These are phyloP conservation scores for Hydrolagus affinis DNA, from an alignment of 2,113 vertebrate genomes.

Conservation along the genomic window DNA sequence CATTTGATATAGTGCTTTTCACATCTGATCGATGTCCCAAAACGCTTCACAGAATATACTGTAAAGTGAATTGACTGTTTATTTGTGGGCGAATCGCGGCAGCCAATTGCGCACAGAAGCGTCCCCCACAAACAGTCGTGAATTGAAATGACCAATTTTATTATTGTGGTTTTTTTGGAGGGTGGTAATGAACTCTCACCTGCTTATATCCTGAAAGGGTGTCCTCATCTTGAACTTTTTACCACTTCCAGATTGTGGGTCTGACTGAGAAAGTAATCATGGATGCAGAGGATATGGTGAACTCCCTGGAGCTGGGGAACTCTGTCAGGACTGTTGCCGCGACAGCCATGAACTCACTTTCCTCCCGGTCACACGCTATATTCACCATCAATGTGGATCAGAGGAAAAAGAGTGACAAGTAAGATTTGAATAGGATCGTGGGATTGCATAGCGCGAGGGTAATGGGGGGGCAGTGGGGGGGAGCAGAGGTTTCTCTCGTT, in stretches of 20 bases:
- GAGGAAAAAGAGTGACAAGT: slow-evolving; percentile 73
- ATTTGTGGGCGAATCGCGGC: too few species aligned
- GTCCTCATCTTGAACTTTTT: not conserved
- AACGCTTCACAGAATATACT: too few species aligned
- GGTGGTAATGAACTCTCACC: too few species aligned
- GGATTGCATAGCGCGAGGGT: not conserved
- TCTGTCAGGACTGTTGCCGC: slow-evolving; percentile 78
- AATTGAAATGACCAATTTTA: too few species aligned
- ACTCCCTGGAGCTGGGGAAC: slow-evolving; percentile 84
- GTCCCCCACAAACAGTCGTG: too few species aligned
- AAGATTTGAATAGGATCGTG: slow-evolving; percentile 41
- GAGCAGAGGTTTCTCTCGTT: too few species aligned
- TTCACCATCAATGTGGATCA: slow-evolving; percentile 88
- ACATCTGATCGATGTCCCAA: too few species aligned
- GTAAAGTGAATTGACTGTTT: too few species aligned
- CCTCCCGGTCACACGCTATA: slow-evolving; percentile 90
- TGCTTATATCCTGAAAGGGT: not conserved
- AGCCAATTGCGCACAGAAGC: too few species aligned
- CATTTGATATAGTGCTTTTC: too few species aligned
- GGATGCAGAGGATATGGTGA: slow-evolving; percentile 68
- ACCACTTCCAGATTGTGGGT: slow-evolving; percentile 69
- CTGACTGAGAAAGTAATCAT: slow-evolving; percentile 72
- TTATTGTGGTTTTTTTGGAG: too few species aligned
- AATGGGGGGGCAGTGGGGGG: too few species aligned
- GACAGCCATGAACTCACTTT: slow-evolving; percentile 92